Evolutionary conservation across 2,888 invertebrate genomes (phyloP), one percentile per base, ranked within the genome.

Genomic region (Cheilosia scutellata): DNA sequence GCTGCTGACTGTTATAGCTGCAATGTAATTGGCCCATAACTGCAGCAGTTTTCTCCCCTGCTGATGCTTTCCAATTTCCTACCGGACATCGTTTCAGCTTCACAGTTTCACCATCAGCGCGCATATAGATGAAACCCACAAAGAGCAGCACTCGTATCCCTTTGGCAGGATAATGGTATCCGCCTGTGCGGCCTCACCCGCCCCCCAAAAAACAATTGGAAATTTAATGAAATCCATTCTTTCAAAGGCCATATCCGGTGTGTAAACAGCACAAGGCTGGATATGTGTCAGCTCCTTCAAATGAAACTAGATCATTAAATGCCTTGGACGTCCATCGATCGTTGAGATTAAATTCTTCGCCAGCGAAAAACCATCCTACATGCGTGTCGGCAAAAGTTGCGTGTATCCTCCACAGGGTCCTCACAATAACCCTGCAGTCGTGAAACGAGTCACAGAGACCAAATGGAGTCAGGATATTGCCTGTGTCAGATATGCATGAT

Each of bases 31-130:
- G 77, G 55, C 62, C 77, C 55, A 78, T 78, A 63, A 70, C 62
- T 78, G 77, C 70, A 77, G 60, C 27, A 78, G 55, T 63, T 78
- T 70, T 63, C 70, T 57, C 55, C 13, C 62, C 37, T 63, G 77
- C 55, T 70, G 62, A 63, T 78, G 70, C 63, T 78, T 78, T 78
- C 63, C 77, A 78, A 78, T 78, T 78, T 78, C 62, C 77, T 78
- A 57, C 31, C 70, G 77, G 77, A 78, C 57, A 78, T 70, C 62
- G 53, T 51, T 76, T 68, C 66, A 60, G 51, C 40, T 58, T 58
- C 29, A 75, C 47, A 60, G 51, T 49, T 58, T 58, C 29, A 75
- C 47, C 33, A 75, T 37, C 47, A 57, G 20, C 13, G 40, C 4
- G 11, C 37, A 37, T 11, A 37, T 37, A 66, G 47, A 65, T 31